Percentiles rank a stretch among this genome's conserved stretches.
Conservation (phyloP, 2,797 vertebrate species). For the Myripristis murdjan region DNA sequence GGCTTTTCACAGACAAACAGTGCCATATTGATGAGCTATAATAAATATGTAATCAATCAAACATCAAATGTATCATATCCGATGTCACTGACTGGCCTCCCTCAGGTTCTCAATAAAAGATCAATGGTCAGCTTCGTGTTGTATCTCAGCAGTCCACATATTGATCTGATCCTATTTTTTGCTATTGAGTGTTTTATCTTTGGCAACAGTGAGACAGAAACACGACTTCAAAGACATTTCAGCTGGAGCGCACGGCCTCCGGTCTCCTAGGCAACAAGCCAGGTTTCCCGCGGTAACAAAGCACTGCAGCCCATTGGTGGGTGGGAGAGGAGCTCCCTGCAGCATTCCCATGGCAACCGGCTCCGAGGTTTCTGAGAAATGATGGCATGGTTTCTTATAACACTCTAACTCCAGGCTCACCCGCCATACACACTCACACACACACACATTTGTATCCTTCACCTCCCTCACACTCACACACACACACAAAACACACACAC, state of each 20-base stretch:
- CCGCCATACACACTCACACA: conserved; percentile 28
- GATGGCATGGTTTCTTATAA: conserved; percentile 55
- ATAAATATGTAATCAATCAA: conserved; percentile 29
- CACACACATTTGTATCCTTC: conserved; percentile 1
- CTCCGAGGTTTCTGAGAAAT: conserved; percentile 72
- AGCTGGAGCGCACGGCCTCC: conserved; percentile 61
- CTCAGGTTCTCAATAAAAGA: conserved; percentile 28
- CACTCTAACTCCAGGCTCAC: conserved; percentile 55
- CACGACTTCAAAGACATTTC: conserved; percentile 35
- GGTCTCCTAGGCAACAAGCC: conserved; percentile 82
- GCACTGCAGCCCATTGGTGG: conserved; percentile 69
- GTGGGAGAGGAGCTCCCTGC: conserved; percentile 75
- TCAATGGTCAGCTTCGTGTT: conserved; percentile 6
- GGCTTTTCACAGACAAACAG: too few species aligned
- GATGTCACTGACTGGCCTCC: conserved; percentile 2
- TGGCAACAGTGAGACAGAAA: conserved; percentile 40
- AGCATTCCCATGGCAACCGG: conserved; percentile 81
- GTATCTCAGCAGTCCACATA: background rate
- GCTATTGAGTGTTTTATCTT: conserved; percentile 40
- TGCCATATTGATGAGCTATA: conserved; percentile 13
- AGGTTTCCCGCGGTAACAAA: conserved; percentile 77
- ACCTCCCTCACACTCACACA: background rate
- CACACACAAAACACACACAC: background rate
- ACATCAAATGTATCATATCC: background rate
- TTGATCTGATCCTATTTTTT: conserved; percentile 16